phyloP scores from a whole-genome alignment of 2,113 vertebrate species.

The Pteropus alecto region DNA sequence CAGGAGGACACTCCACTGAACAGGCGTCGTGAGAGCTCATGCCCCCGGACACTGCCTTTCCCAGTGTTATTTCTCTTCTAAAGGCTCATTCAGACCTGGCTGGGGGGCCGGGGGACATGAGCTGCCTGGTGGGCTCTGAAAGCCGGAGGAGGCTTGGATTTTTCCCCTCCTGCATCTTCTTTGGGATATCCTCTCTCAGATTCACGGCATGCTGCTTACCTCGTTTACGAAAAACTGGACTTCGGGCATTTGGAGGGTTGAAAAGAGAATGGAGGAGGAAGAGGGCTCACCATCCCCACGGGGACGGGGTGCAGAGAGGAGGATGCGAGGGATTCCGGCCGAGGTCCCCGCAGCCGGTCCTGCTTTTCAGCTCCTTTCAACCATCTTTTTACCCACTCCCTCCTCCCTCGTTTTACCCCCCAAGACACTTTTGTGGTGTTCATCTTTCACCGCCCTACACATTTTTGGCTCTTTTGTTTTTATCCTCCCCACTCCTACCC shows the following conservation, averaged over 20 bases:
- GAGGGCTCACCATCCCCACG: conserved; percentile 68
- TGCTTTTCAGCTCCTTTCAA: conserved; percentile 83
- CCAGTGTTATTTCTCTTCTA: background rate
- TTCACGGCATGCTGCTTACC: conserved; percentile 58
- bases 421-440: conserved; percentile 44
- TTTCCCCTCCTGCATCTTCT: conserved; percentile 30
- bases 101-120: background rate
- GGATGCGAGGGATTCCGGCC: conserved; percentile 66
- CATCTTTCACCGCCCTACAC: conserved; percentile 50
- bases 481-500: conserved; percentile 67
- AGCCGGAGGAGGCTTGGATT: conserved; percentile 3
- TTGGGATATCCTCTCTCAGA: conserved; percentile 8
- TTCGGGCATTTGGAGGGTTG: conserved; percentile 39
- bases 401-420: conserved; percentile 67
- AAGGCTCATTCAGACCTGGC: background rate
- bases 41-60: background rate
- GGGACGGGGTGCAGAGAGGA: conserved; percentile 41
- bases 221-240: conserved; percentile 63
- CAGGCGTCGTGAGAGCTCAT: background rate
- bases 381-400: background rate
- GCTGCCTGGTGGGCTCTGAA: conserved; percentile 48
- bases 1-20: background rate
- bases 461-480: conserved; percentile 62
- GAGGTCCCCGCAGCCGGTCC: conserved; percentile 51
- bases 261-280: conserved; percentile 48